Evolutionary conservation across 2,797 vertebrate genomes (phyloP).

Genomic region (Sebastes matsubarae): DNA sequence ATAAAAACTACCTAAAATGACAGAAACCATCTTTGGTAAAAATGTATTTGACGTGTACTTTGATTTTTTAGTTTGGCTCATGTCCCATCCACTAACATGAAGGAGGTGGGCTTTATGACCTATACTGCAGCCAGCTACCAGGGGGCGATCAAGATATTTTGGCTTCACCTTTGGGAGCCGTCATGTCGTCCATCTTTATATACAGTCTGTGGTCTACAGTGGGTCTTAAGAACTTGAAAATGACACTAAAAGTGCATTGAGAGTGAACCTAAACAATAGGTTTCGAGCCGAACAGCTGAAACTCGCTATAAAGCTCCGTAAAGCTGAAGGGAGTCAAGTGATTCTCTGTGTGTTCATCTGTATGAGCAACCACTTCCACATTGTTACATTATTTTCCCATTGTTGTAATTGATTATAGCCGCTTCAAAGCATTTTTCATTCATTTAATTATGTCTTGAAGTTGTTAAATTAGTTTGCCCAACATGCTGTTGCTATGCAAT

Average conservation of each 20-base stretch:
- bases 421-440: neutral
- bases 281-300: neutral
- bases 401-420: neutral
- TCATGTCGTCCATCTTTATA: too few species aligned
- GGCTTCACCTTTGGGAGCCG: too few species aligned
- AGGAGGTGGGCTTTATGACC: too few species aligned
- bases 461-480: conserved; percentile 4
- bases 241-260: neutral
- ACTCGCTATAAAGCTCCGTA: neutral
- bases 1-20: too few species aligned
- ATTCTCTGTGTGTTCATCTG: neutral
- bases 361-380: neutral
- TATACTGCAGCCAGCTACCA: accelerated
- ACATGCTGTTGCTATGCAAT: neutral
- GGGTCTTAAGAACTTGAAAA: neutral
- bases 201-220: too few species aligned
- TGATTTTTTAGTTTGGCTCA: too few species aligned
- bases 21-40: too few species aligned
- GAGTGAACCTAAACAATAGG: neutral
- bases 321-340: neutral
- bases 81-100: too few species aligned
- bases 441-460: conserved; percentile 1
- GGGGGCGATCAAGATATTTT: too few species aligned
- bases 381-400: neutral
- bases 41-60: too few species aligned